These are phyloP conservation scores for Drosophila simulans DNA, from an alignment of 1,140 invertebrate genomes.

Conservation along the genomic window DNA sequence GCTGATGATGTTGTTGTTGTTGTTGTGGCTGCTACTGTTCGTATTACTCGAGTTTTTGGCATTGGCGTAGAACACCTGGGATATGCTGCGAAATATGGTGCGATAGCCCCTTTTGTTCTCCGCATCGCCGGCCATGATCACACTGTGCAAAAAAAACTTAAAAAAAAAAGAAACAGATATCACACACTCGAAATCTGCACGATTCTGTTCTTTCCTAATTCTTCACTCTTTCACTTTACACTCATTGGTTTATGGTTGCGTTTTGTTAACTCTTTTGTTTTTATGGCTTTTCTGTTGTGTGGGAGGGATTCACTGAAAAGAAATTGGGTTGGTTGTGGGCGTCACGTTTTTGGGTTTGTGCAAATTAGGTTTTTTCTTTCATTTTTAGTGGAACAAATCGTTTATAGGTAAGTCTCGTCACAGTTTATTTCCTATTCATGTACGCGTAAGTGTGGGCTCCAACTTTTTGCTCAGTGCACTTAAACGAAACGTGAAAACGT, in stretches of 20 bases:
- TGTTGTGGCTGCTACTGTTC: conserved; percentile 12
- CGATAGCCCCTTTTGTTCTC: conserved; percentile 70
- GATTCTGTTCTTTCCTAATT: conserved; percentile 3
- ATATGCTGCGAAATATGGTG: conserved; percentile 75
- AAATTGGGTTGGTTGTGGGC: conserved; percentile 2
- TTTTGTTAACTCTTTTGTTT: neutral
- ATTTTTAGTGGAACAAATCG: too few species aligned
- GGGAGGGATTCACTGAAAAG: conserved; percentile 18
- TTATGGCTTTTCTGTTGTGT: conserved; percentile 1
- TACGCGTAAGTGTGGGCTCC: too few species aligned
- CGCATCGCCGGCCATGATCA: conserved; percentile 63
- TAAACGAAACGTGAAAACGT: conserved; percentile 11
- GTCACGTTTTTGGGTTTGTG: neutral
- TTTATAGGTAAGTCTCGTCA: too few species aligned
- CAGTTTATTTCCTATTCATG: too few species aligned
- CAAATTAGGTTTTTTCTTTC: too few species aligned
- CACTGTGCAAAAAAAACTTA: neutral
- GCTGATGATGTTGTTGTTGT: conserved; percentile 7
- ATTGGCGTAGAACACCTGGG: conserved; percentile 69
- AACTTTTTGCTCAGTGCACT: conserved; percentile 1
- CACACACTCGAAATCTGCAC: conserved; percentile 8
- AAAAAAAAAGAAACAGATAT: neutral
- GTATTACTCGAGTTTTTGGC: conserved; percentile 34
- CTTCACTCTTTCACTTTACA: conserved; percentile 3
- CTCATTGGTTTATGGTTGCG: neutral